phyloP scores from a whole-genome alignment of 2,888 invertebrate species.

The Netelia virgata region DNA sequence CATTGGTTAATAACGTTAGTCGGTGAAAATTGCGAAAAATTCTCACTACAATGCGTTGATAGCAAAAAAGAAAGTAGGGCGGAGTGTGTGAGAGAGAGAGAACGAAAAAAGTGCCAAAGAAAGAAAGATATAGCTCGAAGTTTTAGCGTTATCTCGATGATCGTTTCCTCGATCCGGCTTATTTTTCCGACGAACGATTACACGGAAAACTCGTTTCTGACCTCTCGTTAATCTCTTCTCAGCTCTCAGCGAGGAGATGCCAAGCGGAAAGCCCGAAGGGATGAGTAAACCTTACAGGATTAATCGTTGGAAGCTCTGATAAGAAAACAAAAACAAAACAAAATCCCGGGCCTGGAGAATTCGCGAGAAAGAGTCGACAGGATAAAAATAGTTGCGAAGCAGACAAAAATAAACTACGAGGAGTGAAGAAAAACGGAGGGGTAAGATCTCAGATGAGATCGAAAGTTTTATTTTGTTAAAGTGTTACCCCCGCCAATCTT shows the following conservation, averaged over 20 bases:
- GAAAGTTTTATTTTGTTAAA: conserved; percentile 7
- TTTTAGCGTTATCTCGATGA: conserved; percentile 68
- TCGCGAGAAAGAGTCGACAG: conserved; percentile 37
- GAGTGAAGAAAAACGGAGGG: conserved; percentile 11
- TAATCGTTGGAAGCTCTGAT: conserved; percentile 70
- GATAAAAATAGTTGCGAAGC: conserved; percentile 50
- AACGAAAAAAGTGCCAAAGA: conserved; percentile 23
- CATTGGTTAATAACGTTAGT: conserved; percentile 34
- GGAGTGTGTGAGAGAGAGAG: conserved; percentile 10
- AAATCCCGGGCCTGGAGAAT: conserved; percentile 43
- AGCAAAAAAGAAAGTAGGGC: conserved; percentile 39
- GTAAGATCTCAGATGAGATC: conserved; percentile 19
- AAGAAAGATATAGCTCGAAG: conserved; percentile 39
- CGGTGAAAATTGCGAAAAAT: conserved; percentile 58
- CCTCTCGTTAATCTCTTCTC: conserved; percentile 65
- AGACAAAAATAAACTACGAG: conserved; percentile 25
- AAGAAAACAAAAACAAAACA: conserved; percentile 39
- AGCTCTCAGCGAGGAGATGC: conserved; percentile 52
- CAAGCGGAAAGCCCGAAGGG: conserved; percentile 41
- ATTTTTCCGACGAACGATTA: conserved; percentile 65
- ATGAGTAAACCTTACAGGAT: conserved; percentile 54
- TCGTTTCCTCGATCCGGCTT: conserved; percentile 67
- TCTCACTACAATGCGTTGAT: conserved; percentile 39
- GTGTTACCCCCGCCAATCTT: too few relatives aligned
- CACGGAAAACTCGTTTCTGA: conserved; percentile 67